Evolutionary conservation across 2,888 invertebrate genomes (phyloP), one percentile per base, ranked within the genome.

Genomic region (Capitulum mitella): DNA sequence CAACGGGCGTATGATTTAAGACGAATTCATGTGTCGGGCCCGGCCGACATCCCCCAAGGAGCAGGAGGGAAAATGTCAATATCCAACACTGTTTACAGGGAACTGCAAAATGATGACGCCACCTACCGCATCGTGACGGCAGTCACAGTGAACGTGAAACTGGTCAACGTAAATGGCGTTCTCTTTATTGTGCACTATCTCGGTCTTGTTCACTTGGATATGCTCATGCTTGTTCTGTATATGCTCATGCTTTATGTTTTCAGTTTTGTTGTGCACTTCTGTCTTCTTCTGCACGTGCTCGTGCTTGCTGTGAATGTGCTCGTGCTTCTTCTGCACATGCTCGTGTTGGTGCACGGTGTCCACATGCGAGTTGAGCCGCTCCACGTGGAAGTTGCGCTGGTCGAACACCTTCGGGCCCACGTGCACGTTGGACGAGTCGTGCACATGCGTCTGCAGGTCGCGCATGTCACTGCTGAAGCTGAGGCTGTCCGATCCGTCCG

Each of bases 201-300:
- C 70, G 34, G 79, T 78, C 22, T 79, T 79, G 77, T 79, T 76
- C 74, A 79, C 78, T 77, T 79, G 78, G 5, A 80, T 77, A 78
- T 80, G 78, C 70, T 80, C 79, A 0, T 78, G 78, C 19, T 79
- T 80, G 78, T 80, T 80, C 48, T 79, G 79, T 48, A 80, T 79
- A 14, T 79, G 77, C 32, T 79, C 80, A 37, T 80, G 79, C 19
- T 78, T 78, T 22, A 79, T 79, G 78, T 79, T 79, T 58, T 80
- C 80, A 77, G 80, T 70, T 34, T 48, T 64, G 32, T 79, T 76
- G 10, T 79, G 79, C 77, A 79, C 79, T 26, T 79, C 79, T 43
- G 79, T 78, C 78, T 79, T 58, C 37, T 78, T 79, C 19, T 43
- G 70, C n/a, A 79, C 40, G 34, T 61, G 29, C 26, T 76, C 78